A percentile compares a stretch with the other conserved stretches of the same genome.
phyloP scores from a whole-genome alignment of 2,113 vertebrate species.

The Gila orcuttii region DNA sequence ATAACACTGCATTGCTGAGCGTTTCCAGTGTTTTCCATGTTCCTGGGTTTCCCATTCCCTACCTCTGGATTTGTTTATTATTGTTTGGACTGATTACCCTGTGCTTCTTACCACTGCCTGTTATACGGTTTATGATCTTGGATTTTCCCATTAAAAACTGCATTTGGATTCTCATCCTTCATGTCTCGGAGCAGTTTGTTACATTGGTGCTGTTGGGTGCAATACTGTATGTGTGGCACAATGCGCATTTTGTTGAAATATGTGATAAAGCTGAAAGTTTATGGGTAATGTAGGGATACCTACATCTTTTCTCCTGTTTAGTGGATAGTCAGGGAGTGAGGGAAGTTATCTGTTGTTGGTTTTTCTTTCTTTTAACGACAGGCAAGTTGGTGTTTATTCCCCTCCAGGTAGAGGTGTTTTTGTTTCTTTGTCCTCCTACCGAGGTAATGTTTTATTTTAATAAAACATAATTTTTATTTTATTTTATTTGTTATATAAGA shows the following conservation, averaged over 20 bases:
- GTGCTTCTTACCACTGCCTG: too few relatives aligned
- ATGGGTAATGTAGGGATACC: not conserved
- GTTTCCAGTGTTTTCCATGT: too few relatives aligned
- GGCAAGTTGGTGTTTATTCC: not conserved
- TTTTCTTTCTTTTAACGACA: not conserved
- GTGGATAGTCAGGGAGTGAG: not conserved
- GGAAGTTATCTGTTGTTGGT: not conserved
- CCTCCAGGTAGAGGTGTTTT: not conserved
- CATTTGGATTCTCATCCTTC: too few relatives aligned
- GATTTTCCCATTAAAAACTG: too few relatives aligned
- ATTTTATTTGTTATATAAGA: too few relatives aligned
- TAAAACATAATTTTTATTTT: too few relatives aligned
- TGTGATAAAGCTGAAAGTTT: not conserved
- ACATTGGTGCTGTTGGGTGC: not conserved
- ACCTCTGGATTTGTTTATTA: too few relatives aligned
- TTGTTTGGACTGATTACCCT: too few relatives aligned
- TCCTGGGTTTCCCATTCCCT: too few relatives aligned
- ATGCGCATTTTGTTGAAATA: not conserved
- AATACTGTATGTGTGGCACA: not conserved
- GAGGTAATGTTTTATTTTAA: not conserved
- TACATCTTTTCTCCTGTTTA: not conserved
- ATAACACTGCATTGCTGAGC: too few relatives aligned
- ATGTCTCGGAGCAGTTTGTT: too few relatives aligned
- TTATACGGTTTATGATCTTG: too few relatives aligned
- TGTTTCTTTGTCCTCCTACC: not conserved